Base-by-base conservation (phyloP, 2,888 invertebrate species). In the Lycaena phlaeas region DNA sequence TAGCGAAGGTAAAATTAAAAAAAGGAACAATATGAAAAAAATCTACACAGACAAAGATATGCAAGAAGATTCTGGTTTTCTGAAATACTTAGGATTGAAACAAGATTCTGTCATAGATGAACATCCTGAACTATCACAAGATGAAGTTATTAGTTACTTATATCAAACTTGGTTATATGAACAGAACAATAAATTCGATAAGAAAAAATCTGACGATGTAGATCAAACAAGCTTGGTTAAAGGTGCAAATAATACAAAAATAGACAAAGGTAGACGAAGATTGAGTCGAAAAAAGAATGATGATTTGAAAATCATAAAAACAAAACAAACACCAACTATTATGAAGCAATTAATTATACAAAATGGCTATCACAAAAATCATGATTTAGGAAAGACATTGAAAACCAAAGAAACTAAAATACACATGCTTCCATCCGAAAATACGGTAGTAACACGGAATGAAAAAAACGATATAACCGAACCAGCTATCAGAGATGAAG, bases 81-180 rank as follows among this genome's bases (percentile, higher is more conserved):
- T 84, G 9, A 68, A 84, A 49, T 87, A 85, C 57, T 57, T 81
- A 17, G 78, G 85, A 48, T 48, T 79, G 14, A 75, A 71, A 50
- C 78, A 76, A 52, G 85, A 87, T 49, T 56, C 64, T 14, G 54
- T 86, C 7, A 69, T 79, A 37, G 82, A 85, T 34, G 74, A 86
- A 47, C 72, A 86, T 56, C 86, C 87, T 1, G 69, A 86, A 29
- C 60, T 86, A 5, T 65, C 69, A 0, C 65, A 72, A 28, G 64
- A 70, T 0, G 84, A 86, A 51, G 68, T 86, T 4, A 62, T 68
- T 25, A 57, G 56, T 5, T 86, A 86, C 57, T 62, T 87, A 28
- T 70, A 73, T 28, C 82, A 86, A 52, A 76, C 77, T 3, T 87
- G 86, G 86, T 50, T 69, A 15, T 79, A 78, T 18, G 69, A 74